These are phyloP conservation scores for Agrotis clavis DNA, from an alignment of 2,888 invertebrate species.

Conservation along the genomic window DNA sequence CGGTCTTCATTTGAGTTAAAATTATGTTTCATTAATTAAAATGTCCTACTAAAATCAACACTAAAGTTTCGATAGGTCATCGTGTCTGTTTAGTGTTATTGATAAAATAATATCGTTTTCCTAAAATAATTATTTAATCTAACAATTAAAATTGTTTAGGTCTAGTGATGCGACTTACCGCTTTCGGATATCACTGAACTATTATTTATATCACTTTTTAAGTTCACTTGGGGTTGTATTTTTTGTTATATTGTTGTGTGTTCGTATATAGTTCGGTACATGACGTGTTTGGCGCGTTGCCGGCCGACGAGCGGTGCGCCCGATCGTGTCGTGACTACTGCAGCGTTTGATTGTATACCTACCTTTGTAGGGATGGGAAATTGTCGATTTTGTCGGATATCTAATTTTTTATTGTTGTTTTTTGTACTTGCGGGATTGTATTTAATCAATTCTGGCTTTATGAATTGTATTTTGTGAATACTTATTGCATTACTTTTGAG, in stretches of 20 bases:
- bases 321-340: constrained; percentile 66
- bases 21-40: constrained; percentile 61
- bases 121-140: constrained; percentile 35
- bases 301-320: constrained; percentile 56
- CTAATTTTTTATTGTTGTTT: not conserved
- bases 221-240: constrained; percentile 61
- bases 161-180: constrained; percentile 57
- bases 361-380: constrained; percentile 60
- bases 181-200: constrained; percentile 52
- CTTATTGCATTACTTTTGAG: not conserved
- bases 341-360: constrained; percentile 60
- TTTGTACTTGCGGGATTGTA: not conserved
- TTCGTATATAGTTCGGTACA: constrained; percentile 68
- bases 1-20: constrained; percentile 36
- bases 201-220: constrained; percentile 50
- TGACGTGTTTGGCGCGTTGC: constrained; percentile 44
- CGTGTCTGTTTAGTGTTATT: constrained; percentile 59
- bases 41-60: constrained; percentile 49
- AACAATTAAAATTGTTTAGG: constrained; percentile 9
- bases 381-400: constrained; percentile 40
- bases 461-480: not conserved
- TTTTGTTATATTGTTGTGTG: constrained; percentile 58
- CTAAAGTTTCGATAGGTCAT: constrained; percentile 63
- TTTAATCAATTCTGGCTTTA: not conserved
- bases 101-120: constrained; percentile 62